Base-by-base conservation (phyloP, 1,140 invertebrate genomes). In the Cherax destructor region DNA sequence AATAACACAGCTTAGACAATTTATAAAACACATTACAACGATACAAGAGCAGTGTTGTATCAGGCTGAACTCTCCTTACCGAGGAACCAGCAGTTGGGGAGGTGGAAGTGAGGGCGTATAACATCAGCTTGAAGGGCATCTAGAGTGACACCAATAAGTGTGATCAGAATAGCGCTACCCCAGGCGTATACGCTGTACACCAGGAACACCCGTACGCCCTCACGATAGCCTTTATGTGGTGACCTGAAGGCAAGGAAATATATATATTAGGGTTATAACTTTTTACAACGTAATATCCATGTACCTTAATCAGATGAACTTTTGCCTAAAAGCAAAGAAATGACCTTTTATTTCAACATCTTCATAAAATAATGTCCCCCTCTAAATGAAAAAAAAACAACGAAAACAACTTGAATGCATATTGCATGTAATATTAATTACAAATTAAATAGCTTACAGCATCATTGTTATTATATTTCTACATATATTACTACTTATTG, bases 1-100 rank as follows among this genome's bases (percentile, higher is more conserved):
- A 41, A 41, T n/a, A n/a, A n/a, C n/a, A n/a, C n/a, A 41, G 30
- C 30, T 41, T 41, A 41, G 2, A 41, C 2, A 41, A 41, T 41
- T 47, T 9, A 47, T 30, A 78, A 78, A 30, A 30, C 16, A n/a
- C 1, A 47, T 24, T 5, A 78, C 13, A 11, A 16, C 21, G 52
- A 81, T 16, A 41, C 0, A 2, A 41, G 30, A 1, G 30, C 0
- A 41, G 30, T 41, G 30, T 21, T 50, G 21, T 21, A 50, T 47
- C 24, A 80, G 0, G 2, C 30, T 41, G 2, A 41, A 41, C 30
- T 59, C 9, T 59, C 5, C 78, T 83, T 52, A 89, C 87, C 80
- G 3, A 18, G 5, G 56, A 89, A 83, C 87, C 87, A 89, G 65
- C 87, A 89, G 50, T 76, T 50, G 30, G 76, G 52, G 47, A 56